Base-by-base conservation (phyloP, 37 sponge, comb jelly and placozoan species). In the Aphrocallistes beatrix region DNA sequence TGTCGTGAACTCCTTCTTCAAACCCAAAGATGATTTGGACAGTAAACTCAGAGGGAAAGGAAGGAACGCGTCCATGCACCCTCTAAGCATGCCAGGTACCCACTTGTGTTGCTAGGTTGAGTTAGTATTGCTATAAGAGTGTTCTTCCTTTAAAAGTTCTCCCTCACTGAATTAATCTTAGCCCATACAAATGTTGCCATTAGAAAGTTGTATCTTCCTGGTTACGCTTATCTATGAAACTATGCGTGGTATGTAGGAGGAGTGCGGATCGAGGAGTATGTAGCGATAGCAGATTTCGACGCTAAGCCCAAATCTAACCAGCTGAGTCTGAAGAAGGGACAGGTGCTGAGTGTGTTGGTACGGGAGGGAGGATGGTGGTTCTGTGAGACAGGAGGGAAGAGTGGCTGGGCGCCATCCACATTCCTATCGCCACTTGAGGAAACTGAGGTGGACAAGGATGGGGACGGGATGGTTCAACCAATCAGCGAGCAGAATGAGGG, bases 331-430 rank as follows among this genome's bases (percentile, higher is more conserved):
- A 60, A 60, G 75, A 60, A 60, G 75, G 75, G 75, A 13, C 28
- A 60, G 6, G 21, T 60, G 17, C 34, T 60, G 3, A 60, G 21
- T 13, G 75, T 60, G 32, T 30, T 60, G 25, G 75, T 60, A 25
- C 10, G 75, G 34, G 75, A 60, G 75, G 75, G 75, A 6, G 75
- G 75, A 3, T 60, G 75, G 75, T 60, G 75, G 75, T 60, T 60
- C 75, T 60, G 75, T 13, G 75, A 60, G 75, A 32, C 28, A 8
- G 28, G n/a, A 1, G 75, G 75, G 17, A 60, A 60, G 75, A 60
- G 21, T 30, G 75, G 75, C 1, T 60, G 75, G 75, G 75, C 75
- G 3, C 75, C 75, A 3, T 60, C 75, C 34, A 60, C 75, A 19
- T 60, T 19, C 21, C 75, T 60, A 13, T 19, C 10, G 34, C 32